These are phyloP conservation scores for Cotesia vestalis DNA, from an alignment of 1,140 invertebrate species.

Conservation along the genomic window DNA sequence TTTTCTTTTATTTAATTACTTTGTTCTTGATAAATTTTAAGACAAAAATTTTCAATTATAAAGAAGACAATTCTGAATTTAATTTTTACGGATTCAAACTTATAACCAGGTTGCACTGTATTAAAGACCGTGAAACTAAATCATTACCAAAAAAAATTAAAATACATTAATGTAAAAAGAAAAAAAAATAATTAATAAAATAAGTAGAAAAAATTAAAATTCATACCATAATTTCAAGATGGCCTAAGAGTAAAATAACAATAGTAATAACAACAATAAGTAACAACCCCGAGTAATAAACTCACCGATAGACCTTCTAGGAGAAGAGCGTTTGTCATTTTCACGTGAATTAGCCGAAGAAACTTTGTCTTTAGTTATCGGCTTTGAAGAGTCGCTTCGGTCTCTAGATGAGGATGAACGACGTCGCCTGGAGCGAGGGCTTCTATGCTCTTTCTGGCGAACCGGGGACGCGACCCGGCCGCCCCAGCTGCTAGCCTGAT, in stretches of 20 bases:
- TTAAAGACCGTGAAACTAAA: too few relatives aligned
- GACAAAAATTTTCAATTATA: too few relatives aligned
- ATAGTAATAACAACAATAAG: background rate
- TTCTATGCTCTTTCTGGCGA: constrained; percentile 47
- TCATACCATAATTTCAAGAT: too few relatives aligned
- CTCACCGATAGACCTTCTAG: constrained; percentile 34
- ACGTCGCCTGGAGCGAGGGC: constrained; percentile 48
- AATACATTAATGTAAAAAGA: background rate
- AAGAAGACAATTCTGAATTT: too few relatives aligned
- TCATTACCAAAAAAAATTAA: background rate
- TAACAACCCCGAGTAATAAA: background rate
- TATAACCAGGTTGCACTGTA: too few relatives aligned
- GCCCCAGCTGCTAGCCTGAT: constrained; percentile 62
- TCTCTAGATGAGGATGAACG: constrained; percentile 47
- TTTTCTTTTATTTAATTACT: too few relatives aligned
- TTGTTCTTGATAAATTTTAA: too few relatives aligned
- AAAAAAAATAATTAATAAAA: background rate
- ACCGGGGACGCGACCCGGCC: constrained; percentile 56
- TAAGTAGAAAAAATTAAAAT: background rate
- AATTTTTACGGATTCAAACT: too few relatives aligned
- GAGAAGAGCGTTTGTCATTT: constrained; percentile 38
- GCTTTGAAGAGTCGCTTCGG: constrained; percentile 16
- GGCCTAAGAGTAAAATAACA: too few relatives aligned
- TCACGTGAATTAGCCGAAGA: constrained; percentile 18
- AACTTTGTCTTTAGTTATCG: constrained; percentile 2